A percentile compares a stretch with the other conserved stretches of the same genome.
These are phyloP conservation scores for Brachypalpus laphriformis DNA, from an alignment of 2,888 invertebrate species.

Conservation along the genomic window DNA sequence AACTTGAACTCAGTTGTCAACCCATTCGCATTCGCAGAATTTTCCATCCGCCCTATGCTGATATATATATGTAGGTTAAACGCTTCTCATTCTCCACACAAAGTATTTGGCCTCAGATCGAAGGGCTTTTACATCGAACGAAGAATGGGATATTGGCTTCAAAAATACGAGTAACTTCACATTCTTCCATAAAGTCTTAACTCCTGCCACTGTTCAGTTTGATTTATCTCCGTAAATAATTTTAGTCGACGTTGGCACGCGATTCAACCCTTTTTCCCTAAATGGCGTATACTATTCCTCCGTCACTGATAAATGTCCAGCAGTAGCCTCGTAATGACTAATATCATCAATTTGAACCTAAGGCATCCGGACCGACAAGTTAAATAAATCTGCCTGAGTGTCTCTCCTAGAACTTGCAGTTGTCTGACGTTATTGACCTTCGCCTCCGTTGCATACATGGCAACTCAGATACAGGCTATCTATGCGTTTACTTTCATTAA, in stretches of 20 bases:
- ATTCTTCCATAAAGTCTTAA: not conserved
- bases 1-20: too few relatives aligned
- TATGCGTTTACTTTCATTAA: slow-evolving; percentile 35
- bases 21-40: too few relatives aligned
- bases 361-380: slow-evolving; percentile 47
- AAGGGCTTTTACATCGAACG: not conserved
- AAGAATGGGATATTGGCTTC: not conserved
- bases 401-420: not conserved
- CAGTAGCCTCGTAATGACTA: slow-evolving; percentile 21
- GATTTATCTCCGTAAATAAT: slow-evolving; percentile 31
- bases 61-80: too few relatives aligned
- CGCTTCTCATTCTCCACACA: too few relatives aligned
- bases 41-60: too few relatives aligned
- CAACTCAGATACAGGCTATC: not conserved
- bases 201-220: slow-evolving; percentile 2
- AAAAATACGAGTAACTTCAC: not conserved
- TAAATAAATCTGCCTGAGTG: slow-evolving; percentile 53
- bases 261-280: not conserved
- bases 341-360: slow-evolving; percentile 41
- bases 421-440: slow-evolving; percentile 18
- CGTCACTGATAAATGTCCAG: slow-evolving; percentile 35
- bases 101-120: not conserved
- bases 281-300: not conserved
- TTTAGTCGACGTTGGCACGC: not conserved
- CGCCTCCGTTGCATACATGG: slow-evolving; percentile 27